Conservation (phyloP, 2,797 vertebrate species). For the Rhinogobio ventralis region DNA sequence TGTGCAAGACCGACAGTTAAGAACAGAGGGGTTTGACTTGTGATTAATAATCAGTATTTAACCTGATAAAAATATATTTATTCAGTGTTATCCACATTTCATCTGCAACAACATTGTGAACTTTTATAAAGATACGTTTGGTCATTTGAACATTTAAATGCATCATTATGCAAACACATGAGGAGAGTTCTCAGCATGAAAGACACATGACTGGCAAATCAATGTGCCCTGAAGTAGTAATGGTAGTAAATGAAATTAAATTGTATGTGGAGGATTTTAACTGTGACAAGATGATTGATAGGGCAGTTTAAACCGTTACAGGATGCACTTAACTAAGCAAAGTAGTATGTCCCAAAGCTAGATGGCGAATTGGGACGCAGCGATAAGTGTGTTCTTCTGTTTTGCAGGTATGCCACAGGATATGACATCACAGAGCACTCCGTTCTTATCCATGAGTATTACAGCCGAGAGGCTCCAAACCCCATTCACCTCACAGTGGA, state of each 20-base stretch:
- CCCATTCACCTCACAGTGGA: conserved; percentile 93
- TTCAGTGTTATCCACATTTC: background rate
- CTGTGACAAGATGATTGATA: background rate
- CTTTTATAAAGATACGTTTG: too few relatives aligned
- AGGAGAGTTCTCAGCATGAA: background rate
- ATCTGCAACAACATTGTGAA: too few relatives aligned
- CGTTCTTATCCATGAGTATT: conserved; percentile 96
- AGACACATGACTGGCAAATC: background rate
- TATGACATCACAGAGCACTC: conserved; percentile 98
- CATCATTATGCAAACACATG: background rate
- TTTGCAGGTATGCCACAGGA: conserved; percentile 93
- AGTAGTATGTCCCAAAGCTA: background rate
- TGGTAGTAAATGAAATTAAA: background rate
- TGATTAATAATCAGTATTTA: background rate
- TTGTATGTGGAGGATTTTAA: background rate
- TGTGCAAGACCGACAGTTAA: background rate
- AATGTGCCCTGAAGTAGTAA: too few relatives aligned
- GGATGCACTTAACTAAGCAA: background rate
- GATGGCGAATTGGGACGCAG: background rate
- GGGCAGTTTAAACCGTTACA: background rate
- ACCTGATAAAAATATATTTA: background rate
- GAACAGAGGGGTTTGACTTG: background rate
- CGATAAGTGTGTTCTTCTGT: background rate
- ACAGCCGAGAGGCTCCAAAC: conserved; percentile 94
- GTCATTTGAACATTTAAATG: too few relatives aligned